Percentiles rank a stretch among this genome's conserved stretches.
Evolutionary conservation across 2,888 invertebrate genomes (phyloP).

Genomic region (Heliconius charithonia): DNA sequence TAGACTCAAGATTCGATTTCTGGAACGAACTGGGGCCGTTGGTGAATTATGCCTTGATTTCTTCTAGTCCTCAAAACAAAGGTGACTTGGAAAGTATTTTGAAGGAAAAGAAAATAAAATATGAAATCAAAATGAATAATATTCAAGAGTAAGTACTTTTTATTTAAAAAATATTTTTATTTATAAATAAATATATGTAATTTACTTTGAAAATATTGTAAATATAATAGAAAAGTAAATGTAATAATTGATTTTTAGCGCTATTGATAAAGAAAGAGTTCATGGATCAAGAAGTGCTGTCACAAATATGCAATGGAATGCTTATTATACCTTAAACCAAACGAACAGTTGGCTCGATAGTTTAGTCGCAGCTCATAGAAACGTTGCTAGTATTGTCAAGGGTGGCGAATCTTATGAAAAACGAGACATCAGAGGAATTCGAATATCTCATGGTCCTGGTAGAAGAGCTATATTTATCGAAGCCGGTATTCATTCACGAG

Average conservation of each 20-base stretch:
- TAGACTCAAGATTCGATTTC: slow-evolving; percentile 72
- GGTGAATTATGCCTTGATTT: slow-evolving; percentile 67
- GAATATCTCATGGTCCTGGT: slow-evolving; percentile 70
- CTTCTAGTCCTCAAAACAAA: slow-evolving; percentile 72
- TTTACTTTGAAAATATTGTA: background rate
- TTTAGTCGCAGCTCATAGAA: slow-evolving; percentile 72
- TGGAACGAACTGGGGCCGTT: slow-evolving; percentile 67
- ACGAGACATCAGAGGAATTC: slow-evolving; percentile 75
- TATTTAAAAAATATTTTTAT: background rate
- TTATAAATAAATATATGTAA: too few species aligned
- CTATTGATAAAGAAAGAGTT: slow-evolving; percentile 77
- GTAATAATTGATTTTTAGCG: slow-evolving; percentile 60
- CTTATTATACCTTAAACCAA: slow-evolving; percentile 84
- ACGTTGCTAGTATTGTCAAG: slow-evolving; percentile 66
- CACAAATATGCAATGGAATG: slow-evolving; percentile 80
- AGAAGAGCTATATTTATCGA: slow-evolving; percentile 69
- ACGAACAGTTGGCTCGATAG: slow-evolving; percentile 85
- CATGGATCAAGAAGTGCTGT: slow-evolving; percentile 55
- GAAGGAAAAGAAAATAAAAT: slow-evolving; percentile 63
- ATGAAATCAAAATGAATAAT: slow-evolving; percentile 71
- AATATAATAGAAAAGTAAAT: background rate
- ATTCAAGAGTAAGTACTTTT: slow-evolving; percentile 75
- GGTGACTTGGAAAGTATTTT: slow-evolving; percentile 65
- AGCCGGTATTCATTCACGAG: slow-evolving; percentile 88
- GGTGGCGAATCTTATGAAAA: slow-evolving; percentile 78